phyloP scores from a whole-genome alignment of 2,888 invertebrate species.

The Melanargia galathea region DNA sequence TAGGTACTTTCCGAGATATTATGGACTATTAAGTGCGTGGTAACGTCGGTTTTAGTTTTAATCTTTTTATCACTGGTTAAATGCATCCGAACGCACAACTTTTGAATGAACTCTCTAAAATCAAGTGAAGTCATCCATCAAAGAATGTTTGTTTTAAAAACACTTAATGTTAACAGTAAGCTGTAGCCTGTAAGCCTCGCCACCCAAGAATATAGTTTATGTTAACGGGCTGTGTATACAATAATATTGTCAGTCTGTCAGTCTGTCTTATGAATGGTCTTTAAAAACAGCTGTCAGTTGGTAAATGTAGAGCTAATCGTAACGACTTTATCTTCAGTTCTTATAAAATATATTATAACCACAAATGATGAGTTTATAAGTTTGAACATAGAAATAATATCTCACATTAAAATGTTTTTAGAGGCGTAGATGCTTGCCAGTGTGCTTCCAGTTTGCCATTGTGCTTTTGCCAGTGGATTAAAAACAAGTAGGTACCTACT shows the following conservation, averaged over 20 bases:
- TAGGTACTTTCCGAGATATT: no score
- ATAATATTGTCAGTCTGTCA: not conserved
- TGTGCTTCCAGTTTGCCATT: no score
- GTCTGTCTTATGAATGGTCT: not conserved
- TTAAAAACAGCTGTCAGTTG: not conserved
- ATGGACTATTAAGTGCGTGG: no score
- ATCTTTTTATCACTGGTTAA: no score
- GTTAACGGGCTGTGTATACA: slow-evolving; percentile 4
- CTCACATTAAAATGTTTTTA: no score
- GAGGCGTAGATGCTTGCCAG: no score
- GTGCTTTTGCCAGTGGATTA: no score
- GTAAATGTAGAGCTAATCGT: not conserved
- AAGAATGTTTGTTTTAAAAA: slow-evolving; percentile 12
- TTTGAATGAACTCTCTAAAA: not conserved
- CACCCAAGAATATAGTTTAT: slow-evolving; percentile 9
- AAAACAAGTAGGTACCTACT: no score
- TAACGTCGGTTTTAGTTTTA: no score
- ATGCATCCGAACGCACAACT: not conserved
- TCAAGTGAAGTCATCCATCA: not conserved
- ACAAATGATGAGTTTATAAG: not conserved
- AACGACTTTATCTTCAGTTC: not conserved
- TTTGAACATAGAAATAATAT: no score
- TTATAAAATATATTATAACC: not conserved
- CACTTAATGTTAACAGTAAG: not conserved
- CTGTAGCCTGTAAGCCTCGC: slow-evolving; percentile 3